Base-by-base conservation (phyloP, 2,797 vertebrate species). In the Semaprochilodus insignis region DNA sequence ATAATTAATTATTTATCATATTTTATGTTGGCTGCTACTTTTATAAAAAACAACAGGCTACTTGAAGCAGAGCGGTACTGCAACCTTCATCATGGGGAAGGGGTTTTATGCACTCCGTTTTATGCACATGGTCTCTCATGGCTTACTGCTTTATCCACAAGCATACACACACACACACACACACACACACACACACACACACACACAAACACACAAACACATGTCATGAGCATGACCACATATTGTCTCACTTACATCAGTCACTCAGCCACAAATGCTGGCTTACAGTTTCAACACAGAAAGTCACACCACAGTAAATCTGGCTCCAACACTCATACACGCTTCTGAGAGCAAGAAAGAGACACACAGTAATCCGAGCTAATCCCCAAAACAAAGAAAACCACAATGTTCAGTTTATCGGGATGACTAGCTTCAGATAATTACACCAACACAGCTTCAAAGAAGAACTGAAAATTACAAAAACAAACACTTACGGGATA, bases 291-390 rank as follows among this genome's bases (percentile, higher is more conserved):
- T 36, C 63, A 66, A 14, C 63, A 63, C 60, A 3, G 14, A 63
- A 25, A 27, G 1, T 27, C 60, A 16, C 23, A 63, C 11, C 13
- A 63, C 13, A 10, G 1, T 1, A 21, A 13, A 13, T 21, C 36
- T 36, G 74, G n/a, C 75, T 63, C 48, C 55, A 71, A 72, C 72
- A 65, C 66, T n/a, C 62, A 59, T 44, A 44, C 40, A 44, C 5
- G 55, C 44, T n/a, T 57, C 21, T 44, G 31, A 73, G 72, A 73
- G 54, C 48, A 77, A 44, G 73, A 67, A 74, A 52, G 71, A 79
- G 79, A 73, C 82, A 62, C 74, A 8, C 66, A 69, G n/a, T 40
- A 34, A 36, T 67, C 34, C 16, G 17, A 6, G 10, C 14, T 21
- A 34, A 66, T 34, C 15, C 16, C 16, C 31, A 66, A 36, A 66